A percentile compares a stretch with the other conserved stretches of the same genome.
These are phyloP conservation scores for Thaumetopoea pityocampa DNA, from an alignment of 1,140 invertebrate species.

Conservation along the genomic window DNA sequence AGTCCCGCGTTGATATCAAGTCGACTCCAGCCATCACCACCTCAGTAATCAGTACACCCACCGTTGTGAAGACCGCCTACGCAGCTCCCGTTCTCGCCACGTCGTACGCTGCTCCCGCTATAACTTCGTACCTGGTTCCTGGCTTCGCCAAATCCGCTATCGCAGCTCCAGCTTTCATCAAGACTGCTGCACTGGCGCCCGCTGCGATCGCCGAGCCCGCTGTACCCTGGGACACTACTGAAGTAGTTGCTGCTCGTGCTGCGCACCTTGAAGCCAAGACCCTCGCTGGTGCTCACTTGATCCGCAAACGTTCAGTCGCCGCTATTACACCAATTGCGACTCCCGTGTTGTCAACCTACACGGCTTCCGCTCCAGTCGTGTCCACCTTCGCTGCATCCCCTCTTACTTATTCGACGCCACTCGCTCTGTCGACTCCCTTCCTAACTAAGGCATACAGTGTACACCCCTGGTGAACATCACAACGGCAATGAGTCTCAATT, in stretches of 20 bases:
- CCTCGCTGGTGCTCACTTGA: conserved; percentile 44
- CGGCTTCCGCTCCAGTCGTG: conserved; percentile 34
- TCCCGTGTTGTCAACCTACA: conserved; percentile 32
- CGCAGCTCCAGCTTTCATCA: conserved; percentile 24
- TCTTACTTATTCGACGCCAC: conserved; percentile 36
- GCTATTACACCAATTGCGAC: conserved; percentile 32
- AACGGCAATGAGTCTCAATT: conserved; percentile 29
- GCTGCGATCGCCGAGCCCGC: conserved; percentile 32
- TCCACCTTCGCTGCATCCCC: conserved; percentile 31
- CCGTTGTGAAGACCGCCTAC: conserved; percentile 17
- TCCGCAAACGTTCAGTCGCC: conserved; percentile 49
- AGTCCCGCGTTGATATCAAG: conserved; percentile 57
- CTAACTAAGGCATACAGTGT: conserved; percentile 39
- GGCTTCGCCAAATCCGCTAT: too few species aligned
- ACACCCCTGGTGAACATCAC: conserved; percentile 45
- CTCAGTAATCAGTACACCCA: conserved; percentile 24
- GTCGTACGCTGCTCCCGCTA: conserved; percentile 30
- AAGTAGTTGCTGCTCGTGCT: conserved; percentile 70
- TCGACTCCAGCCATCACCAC: conserved; percentile 44
- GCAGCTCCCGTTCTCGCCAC: conserved; percentile 26
- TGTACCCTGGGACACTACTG: conserved; percentile 54
- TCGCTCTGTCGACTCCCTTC: conserved; percentile 36
- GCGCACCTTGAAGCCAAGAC: conserved; percentile 61
- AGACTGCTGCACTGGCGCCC: conserved; percentile 29
- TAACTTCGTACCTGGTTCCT: too few species aligned